phyloP scores from a whole-genome alignment of 2,113 vertebrate genomes.

The Rhabdomys dilectus region DNA sequence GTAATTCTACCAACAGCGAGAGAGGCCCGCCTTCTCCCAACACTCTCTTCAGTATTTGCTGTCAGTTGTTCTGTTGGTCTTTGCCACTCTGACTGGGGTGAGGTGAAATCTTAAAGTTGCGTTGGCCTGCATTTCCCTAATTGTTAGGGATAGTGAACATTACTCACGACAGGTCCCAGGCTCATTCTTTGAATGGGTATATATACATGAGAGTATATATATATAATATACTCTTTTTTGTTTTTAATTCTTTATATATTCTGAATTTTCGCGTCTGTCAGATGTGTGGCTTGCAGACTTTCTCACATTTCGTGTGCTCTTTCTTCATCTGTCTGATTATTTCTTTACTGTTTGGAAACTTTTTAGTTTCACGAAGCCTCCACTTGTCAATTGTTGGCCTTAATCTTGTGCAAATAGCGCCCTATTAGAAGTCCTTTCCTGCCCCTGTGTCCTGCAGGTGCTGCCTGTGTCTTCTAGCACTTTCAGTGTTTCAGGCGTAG shows the following conservation, averaged over 20 bases:
- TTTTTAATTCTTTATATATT: not conserved
- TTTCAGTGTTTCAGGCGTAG: not conserved
- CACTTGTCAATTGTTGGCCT: not conserved
- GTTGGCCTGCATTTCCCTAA: not conserved
- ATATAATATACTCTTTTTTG: not conserved
- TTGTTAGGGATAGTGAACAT: not conserved
- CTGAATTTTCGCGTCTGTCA: not conserved
- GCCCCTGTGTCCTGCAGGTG: not conserved
- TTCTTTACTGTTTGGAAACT: not conserved
- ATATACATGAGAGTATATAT: too few relatives aligned
- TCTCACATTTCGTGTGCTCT: not conserved
- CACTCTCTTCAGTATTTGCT: not conserved
- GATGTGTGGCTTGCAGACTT: not conserved
- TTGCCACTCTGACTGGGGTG: not conserved
- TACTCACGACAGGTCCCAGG: not conserved
- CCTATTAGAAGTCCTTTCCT: not conserved
- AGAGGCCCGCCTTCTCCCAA: not conserved
- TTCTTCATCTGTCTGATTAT: not conserved
- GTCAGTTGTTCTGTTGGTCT: not conserved
- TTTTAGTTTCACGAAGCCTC: not conserved
- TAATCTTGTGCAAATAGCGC: not conserved
- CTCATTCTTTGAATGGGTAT: not conserved
- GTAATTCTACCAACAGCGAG: not conserved
- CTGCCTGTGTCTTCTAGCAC: not conserved
- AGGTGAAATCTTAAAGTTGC: not conserved